Base-by-base conservation (phyloP, 1,140 invertebrate genomes). In the Samia ricini region DNA sequence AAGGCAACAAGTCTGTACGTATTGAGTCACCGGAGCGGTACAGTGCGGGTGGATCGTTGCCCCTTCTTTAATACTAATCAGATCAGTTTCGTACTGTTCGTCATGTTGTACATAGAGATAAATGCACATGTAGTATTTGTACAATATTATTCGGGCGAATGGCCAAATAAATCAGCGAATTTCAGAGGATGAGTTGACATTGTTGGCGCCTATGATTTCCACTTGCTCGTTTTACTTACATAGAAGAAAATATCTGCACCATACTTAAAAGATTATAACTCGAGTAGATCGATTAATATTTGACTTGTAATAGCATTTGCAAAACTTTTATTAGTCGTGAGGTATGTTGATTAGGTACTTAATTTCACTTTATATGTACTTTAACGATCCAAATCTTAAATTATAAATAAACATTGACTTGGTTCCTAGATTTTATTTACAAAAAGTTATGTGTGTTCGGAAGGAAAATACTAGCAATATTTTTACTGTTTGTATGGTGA, bases 41-140 rank as follows among this genome's bases (percentile, higher is more conserved):
- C 4, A 26, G 26, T 3, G 8, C 4, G 7, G n/a, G 18, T 22
- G 52, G 52, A 55, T 12, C 52, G 52, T 55, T 55, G 52, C 52
- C 52, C 50, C 50, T 24, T 55, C 52, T 55, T 55, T 55, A n/a
- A 22, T 55, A 23, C 19, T 24, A 23, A 55, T 24, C 19, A 52
- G 3, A 52, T 52, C 33, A 42, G n/a, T 15, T 52, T 23, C 6
- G 50, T 24, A 55, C 21, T 23, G 15, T 55, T 55, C 52, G 52
- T 55, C 52, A 55, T 55, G 22, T 55, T 55, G n/a, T n/a, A 15
- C 52, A 55, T 12, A 55, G 52, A 55, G 18, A 55, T 24, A 15
- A 42, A 42, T 42, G 33, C n/a, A 15, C 33, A 42, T 15, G 7
- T 4, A 7, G 33, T 42, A 42, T 15, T 42, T 42, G 10, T 3